Evolutionary conservation across 2,113 vertebrate genomes (phyloP), one percentile per base, ranked within the genome.

Genomic region (Aythya baeri): DNA sequence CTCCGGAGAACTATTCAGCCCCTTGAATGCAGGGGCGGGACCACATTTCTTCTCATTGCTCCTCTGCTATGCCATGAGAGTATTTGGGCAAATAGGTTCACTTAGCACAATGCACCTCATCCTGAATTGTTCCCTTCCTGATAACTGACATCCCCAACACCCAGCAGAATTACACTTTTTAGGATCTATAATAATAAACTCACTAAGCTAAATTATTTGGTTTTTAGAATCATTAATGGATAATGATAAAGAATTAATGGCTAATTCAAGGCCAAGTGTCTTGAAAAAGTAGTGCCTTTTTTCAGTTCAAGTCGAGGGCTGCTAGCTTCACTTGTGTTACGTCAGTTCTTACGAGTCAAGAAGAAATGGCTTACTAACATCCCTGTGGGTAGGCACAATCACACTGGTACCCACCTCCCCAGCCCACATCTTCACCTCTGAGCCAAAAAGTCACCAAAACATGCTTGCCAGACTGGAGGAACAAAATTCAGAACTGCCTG

Each of bases 121-220:
- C 36, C 57, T 55, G 36, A 86, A 59, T 66, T 73, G 17, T 25
- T 83, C 26, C n/a, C 8, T 54, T 54, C 63, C 72, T 77, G 61
- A 26, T 41, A 83, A 72, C 0, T 55, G 3, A 59, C 63, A 43
- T 66, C 21, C 23, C 18, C 32, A 6, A 91, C 75, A 83, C 38
- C 21, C 89, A 70, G 29, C 31, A 87, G 54, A 91, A 87, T 76
- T 68, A 89, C 21, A 17, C 29, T 32, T 93, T 93, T 76, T 76
- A 44, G 32, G 57, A 82, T 73, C 43, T 49, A 75, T 5, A 78
- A 22, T 85, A 96, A 94, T 92, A 91, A 94, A 94, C 9, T 83
- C 16, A 12, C 68, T 89, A 68, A 91, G 25, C 3, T 50, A 67
- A 94, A 67, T 8, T 32, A 11, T 83, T 87, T 20, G 8, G 8